Base-by-base conservation (phyloP, 2,113 vertebrate species). In the Fregata magnificens region DNA sequence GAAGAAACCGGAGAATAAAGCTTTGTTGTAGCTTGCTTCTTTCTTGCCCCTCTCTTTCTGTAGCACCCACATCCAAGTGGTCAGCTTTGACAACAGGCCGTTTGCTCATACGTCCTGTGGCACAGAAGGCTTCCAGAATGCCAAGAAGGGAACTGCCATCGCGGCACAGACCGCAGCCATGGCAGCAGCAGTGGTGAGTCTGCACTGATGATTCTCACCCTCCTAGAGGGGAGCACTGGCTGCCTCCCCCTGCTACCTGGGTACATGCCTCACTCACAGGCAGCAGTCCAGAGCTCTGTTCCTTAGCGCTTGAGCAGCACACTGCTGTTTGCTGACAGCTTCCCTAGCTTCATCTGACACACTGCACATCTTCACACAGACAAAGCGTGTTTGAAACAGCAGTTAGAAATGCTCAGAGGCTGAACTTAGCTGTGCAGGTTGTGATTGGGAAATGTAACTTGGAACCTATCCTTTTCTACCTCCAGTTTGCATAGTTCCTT, bases 61-160 rank as follows among this genome's bases (percentile, higher is more conserved):
- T 92, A 99, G 99, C 98, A 99, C 99, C 20, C 99, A 99, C 74
- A 97, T 99, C 96, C 99, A 99, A 74, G 98, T 99, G 7, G 98
- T 99, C 4, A 98, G 99, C 85, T 96, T 96, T 21, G 36, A 93
- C 12, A 98, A 99, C 45, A 86, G 90, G 95, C 96, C 98, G 0
- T 55, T 99, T 16, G 96, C 98, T 59, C 97, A 59, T 16, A 97
- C 99, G 0, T 99, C 99, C 76, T 99, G 99, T 3, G 99, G 99
- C 83, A 99, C 98, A 0, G 99, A 99, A 70, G 99, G 99, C 16
- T 99, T 99, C 95, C 99, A 98, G 91, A 99, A 99, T 3, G 95
- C 98, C 85, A 99, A 98, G 98, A 99, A 99, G 97, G 98, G 98
- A 36, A 99, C 99, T 0, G 98, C 99, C 36, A 93, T 99, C 1